These are phyloP conservation scores for Procavia capensis DNA, from an alignment of 2,113 vertebrate genomes.

Conservation along the genomic window DNA sequence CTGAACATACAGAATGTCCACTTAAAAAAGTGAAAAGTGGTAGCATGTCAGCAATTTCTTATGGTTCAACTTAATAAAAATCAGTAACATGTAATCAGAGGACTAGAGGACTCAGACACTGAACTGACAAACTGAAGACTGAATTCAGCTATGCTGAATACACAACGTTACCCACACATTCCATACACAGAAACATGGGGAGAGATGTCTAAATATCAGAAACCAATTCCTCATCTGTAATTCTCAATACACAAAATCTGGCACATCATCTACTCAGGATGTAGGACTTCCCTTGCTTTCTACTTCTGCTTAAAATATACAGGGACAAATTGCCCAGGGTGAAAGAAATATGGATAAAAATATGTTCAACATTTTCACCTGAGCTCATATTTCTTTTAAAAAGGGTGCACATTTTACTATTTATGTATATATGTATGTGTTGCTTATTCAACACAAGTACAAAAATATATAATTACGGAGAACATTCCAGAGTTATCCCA, in stretches of 20 bases:
- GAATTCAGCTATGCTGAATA: background rate
- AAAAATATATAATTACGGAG: too few relatives aligned
- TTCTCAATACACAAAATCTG: conserved; percentile 46
- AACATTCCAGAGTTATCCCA: background rate
- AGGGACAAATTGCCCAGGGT: background rate
- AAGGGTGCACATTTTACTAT: background rate
- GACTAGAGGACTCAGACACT: background rate
- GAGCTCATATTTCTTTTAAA: conserved; percentile 11
- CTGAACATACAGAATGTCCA: background rate
- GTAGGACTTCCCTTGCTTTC: background rate
- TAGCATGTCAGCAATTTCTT: background rate
- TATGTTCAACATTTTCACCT: conserved; percentile 8
- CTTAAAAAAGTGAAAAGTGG: background rate
- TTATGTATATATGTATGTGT: too few relatives aligned
- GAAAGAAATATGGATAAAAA: conserved; percentile 6
- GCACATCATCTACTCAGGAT: conserved; percentile 10
- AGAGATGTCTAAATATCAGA: background rate
- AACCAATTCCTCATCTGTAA: background rate
- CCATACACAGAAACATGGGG: background rate
- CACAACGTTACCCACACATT: background rate
- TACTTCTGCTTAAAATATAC: background rate
- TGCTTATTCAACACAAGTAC: background rate
- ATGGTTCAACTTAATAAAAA: background rate
- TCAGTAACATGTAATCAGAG: conserved; percentile 24
- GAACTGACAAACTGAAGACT: background rate